phyloP scores from a whole-genome alignment of 2,113 vertebrate species.

The Sinocyclocheilus maitianheensis region DNA sequence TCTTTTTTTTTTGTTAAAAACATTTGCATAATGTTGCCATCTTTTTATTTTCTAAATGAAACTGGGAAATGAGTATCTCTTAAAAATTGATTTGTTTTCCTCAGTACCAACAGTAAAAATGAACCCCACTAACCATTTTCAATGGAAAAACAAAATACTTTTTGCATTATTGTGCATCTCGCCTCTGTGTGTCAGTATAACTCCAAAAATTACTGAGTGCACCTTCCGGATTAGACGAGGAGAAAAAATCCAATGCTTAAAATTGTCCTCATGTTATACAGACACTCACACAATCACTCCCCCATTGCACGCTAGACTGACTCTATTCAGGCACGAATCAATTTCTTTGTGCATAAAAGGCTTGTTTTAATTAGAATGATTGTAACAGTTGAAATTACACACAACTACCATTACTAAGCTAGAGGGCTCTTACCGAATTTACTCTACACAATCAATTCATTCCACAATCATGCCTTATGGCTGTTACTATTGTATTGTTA shows the following conservation, averaged over 20 bases:
- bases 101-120: not conserved
- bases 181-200: conserved; percentile 7
- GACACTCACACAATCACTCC: not conserved
- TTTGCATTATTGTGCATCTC: not conserved
- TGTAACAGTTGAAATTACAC: not conserved
- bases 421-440: conserved; percentile 2
- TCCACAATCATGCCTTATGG: not conserved
- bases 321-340: not conserved
- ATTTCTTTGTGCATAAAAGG: conserved; percentile 8
- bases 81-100: not conserved
- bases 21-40: not conserved
- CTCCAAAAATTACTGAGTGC: not conserved
- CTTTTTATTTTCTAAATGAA: not conserved
- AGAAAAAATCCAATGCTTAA: not conserved
- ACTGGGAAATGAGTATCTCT: not conserved
- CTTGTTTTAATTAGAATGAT: conserved; percentile 21
- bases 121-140: not conserved
- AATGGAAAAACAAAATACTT: not conserved
- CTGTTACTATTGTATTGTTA: not conserved
- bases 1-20: not conserved
- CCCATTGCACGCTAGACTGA: not conserved
- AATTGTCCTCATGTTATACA: not conserved
- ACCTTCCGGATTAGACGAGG: not conserved
- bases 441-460: conserved; percentile 14
- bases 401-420: not conserved